Evolutionary conservation across 1,140 invertebrate species (phyloP), one percentile per base, ranked within the genome.

Genomic region (Drosophila sucinea): DNA sequence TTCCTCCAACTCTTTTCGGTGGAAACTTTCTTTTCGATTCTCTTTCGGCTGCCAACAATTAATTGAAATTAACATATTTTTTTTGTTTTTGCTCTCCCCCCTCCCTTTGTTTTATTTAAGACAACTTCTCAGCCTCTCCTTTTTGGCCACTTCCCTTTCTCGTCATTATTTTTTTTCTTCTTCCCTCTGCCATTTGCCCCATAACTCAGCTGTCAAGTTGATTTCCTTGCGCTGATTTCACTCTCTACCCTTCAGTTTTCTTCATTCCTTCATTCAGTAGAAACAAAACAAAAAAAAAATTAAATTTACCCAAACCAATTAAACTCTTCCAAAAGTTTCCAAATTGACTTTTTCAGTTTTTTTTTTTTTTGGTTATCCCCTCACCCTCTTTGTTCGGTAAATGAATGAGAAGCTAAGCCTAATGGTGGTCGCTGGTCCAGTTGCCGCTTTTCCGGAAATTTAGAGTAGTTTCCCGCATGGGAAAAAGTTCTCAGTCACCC

Each of bases 51-150:
- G 75, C 82, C 75, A 79, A 82, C 83, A 86, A 86, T 86, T 86
- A 86, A 86, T 86, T 87, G 83, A 87, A 86, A 86, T 82, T 86
- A 86, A 87, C 82, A 86, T 86, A 82, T 86, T 86, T 86, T 86
- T 73, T 73, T 77, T 41, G 23, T 6, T 23, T 6, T 47, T 23
- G 2, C 5, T 23, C 5, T 7, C 17, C 5, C 1, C 11, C 11
- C 35, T 38, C 11, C 8, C 44, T 27, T 63, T 77, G 69, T 80
- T 83, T 83, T 83, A 83, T 83, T 83, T 65, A 74, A 84, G 77
- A 68, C 81, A 79, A 83, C 65, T 73, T 77, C 68, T 69, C 78
- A 76, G 65, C 61, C 60, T 38, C 5, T 8, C 30, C 4, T 27
- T 17, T 17, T 17, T 55, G 25, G 23, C 40, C 7, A 25, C 38